Conservation (phyloP, 2,113 vertebrate genomes). For the Grus americana region DNA sequence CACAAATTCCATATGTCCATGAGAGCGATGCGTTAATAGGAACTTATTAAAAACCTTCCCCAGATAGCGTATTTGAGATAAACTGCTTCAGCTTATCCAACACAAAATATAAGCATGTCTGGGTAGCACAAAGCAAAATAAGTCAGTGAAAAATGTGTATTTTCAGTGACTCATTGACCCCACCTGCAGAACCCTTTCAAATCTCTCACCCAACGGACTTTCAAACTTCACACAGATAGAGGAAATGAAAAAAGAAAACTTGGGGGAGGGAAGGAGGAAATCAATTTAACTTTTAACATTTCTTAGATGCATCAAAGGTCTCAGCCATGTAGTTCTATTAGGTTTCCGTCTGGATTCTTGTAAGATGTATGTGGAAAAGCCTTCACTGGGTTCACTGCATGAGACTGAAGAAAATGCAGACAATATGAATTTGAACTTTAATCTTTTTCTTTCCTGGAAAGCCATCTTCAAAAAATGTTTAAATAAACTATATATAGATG, state of each 20-base stretch:
- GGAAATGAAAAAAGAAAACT: conserved; percentile 38
- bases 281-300: conserved; percentile 52
- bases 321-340: conserved; percentile 8
- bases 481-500: conserved; percentile 44
- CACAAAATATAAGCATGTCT: not conserved
- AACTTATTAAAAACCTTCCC: conserved; percentile 18
- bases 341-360: not conserved
- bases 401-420: conserved; percentile 40
- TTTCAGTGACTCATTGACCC: not conserved
- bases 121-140: not conserved
- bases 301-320: conserved; percentile 18
- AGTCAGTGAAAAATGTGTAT: not conserved
- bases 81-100: not conserved
- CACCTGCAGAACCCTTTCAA: not conserved
- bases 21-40: not conserved
- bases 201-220: not conserved
- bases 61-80: not conserved
- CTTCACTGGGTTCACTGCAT: conserved; percentile 13
- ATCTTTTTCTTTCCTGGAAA: conserved; percentile 55
- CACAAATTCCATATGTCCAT: not conserved
- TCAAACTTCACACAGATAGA: not conserved
- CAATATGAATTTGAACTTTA: conserved; percentile 32
- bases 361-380: not conserved
- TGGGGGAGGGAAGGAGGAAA: conserved; percentile 1
- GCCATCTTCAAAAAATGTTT: not conserved